A percentile compares a stretch with the other conserved stretches of the same genome.
These are phyloP conservation scores for Ancistrus triradiatus DNA, from an alignment of 2,113 vertebrate species.

Conservation along the genomic window DNA sequence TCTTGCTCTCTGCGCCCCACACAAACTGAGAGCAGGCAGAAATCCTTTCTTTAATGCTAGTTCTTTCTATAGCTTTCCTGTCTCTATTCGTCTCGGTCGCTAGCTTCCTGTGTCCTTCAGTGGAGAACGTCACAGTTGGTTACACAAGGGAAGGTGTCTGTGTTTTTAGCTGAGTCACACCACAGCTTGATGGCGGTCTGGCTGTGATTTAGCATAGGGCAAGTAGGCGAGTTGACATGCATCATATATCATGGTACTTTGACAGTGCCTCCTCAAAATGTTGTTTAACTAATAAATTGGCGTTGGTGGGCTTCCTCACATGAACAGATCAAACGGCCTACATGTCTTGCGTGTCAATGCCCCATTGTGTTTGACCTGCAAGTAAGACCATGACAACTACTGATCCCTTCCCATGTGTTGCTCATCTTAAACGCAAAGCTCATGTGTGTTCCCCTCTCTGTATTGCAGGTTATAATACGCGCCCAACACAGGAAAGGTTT, in stretches of 20 bases:
- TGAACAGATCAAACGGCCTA: too few species aligned
- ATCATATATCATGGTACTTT: too few species aligned
- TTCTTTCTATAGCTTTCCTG: not conserved
- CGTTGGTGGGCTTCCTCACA: too few species aligned
- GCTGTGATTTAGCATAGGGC: too few species aligned
- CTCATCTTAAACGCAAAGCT: not conserved
- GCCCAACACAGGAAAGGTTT: slow-evolving; percentile 91
- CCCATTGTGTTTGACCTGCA: too few species aligned
- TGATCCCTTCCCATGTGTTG: too few species aligned
- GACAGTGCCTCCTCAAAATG: too few species aligned
- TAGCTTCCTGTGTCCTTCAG: not conserved
- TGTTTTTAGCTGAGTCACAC: slow-evolving; percentile 6
- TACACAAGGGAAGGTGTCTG: slow-evolving; percentile 19
- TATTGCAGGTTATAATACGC: slow-evolving; percentile 86
- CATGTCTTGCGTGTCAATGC: too few species aligned
- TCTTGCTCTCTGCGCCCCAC: slow-evolving; percentile 20
- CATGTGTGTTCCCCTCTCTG: slow-evolving; percentile 17
- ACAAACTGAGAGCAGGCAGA: slow-evolving; percentile 13
- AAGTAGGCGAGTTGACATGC: too few species aligned
- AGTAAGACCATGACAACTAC: too few species aligned
- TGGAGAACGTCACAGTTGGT: not conserved
- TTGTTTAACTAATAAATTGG: too few species aligned
- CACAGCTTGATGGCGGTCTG: not conserved
- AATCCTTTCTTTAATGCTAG: slow-evolving; percentile 1
- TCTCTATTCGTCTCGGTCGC: slow-evolving; percentile 2